A percentile compares a stretch with the other conserved stretches of the same genome.
These are phyloP conservation scores for Platygyra sinensis DNA, from an alignment of 64 coral and sea anemone species.

Conservation along the genomic window DNA sequence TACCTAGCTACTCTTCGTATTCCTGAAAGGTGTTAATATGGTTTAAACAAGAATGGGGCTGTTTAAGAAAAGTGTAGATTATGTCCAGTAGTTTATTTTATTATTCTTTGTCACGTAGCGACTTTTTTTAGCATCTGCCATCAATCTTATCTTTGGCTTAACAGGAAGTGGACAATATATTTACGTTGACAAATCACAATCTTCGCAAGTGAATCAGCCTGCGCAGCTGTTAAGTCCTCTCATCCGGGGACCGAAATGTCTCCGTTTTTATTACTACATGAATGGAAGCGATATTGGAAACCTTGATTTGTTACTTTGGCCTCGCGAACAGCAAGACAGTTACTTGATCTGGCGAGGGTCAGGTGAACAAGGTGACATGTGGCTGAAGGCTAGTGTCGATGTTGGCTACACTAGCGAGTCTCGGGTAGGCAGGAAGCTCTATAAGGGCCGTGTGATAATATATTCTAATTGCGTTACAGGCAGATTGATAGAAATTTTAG, in stretches of 20 bases:
- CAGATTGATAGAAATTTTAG: no score
- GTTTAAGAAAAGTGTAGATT: no score
- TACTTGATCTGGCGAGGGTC: neutral
- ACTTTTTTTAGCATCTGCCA: no score
- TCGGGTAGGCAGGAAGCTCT: neutral
- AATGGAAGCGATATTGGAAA: neutral
- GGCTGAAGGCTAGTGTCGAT: neutral
- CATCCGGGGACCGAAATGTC: neutral
- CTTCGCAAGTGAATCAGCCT: neutral
- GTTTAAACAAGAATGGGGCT: no score
- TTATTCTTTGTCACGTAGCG: no score
- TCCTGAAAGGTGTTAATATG: no score
- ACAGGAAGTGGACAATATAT: neutral
- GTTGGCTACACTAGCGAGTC: neutral
- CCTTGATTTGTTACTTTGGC: neutral
- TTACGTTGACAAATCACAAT: neutral
- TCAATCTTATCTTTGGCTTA: neutral
- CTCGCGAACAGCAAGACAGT: neutral
- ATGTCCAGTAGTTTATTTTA: no score
- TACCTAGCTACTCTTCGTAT: no score
- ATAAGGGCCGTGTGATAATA: no score
- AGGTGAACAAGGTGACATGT: neutral
- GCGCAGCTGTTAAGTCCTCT: neutral
- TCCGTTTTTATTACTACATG: conserved; percentile 1
- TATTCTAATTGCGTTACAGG: no score